Base-by-base conservation (phyloP, 2,888 invertebrate species). In the Protula sp. region DNA sequence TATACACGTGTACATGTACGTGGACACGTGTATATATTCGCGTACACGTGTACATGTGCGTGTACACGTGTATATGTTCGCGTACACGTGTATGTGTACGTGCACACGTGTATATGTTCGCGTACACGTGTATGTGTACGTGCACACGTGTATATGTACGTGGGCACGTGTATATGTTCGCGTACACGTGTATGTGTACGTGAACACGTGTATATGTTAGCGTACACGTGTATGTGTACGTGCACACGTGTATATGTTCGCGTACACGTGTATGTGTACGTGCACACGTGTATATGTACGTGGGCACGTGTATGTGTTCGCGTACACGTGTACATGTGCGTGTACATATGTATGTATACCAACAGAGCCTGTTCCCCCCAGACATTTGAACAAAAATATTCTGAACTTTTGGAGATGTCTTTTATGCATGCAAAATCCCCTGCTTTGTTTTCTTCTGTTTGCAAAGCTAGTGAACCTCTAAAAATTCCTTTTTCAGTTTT, bases 171-270 rank as follows among this genome's bases (percentile, higher is more conserved):
- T 28, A 56, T 27, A 57, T 1, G 56, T 5, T 56, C 47, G 56
- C 28, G 45, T 31, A 58, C 22, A 58, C 2, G 56, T 22, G 30
- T 2, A 58, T 26, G 30, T 2, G 55, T 26, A 58, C 47, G 55
- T 29, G 28, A 28, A 59, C 1, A 55, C 59, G 55, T 29, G 47
- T 48, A 59, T 27, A 59, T 1, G 47, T 28, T 55, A 54, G 55
- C 30, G 55, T 30, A 57, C 50, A 59, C 59, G 55, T 45, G 56
- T 47, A 57, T 47, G 14, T 24, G 22, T 22, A 51, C 57, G 50
- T 31, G 53, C 47, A 50, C 53, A n/a, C 47, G 22, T 53, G 54
- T 45, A 29, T 58, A 30, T 9, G 31, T n/a, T 31, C 56, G 54
- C 28, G 3, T 24, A 57, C 14, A 57, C 38, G 30, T 30, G 52